A percentile compares a stretch with the other conserved stretches of the same genome.
Evolutionary conservation across 2,888 invertebrate species (phyloP).

Genomic region (Loripinus fragilis): DNA sequence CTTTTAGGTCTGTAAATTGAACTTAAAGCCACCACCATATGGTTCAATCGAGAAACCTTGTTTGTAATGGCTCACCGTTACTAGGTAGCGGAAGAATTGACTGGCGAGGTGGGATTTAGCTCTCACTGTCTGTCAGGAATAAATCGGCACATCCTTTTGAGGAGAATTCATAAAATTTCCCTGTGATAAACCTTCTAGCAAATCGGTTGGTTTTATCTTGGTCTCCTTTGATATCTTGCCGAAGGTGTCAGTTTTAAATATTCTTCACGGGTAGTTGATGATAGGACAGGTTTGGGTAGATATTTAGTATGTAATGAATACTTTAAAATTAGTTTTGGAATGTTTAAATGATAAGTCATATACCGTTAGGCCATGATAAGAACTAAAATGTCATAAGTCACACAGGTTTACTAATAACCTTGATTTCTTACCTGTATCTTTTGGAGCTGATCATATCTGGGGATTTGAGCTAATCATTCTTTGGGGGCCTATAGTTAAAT

Average conservation of each 20-base stretch:
- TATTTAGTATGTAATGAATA: slow-evolving; percentile 18
- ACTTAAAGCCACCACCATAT: slow-evolving; percentile 43
- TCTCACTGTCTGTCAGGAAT: slow-evolving; percentile 22
- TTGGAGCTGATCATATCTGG: too few species aligned
- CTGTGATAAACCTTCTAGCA: neutral
- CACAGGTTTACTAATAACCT: neutral
- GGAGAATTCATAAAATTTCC: slow-evolving; percentile 4
- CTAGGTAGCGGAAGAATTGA: slow-evolving; percentile 61
- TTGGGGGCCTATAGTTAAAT: too few species aligned
- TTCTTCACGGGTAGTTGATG: slow-evolving; percentile 16
- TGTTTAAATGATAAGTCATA: slow-evolving; percentile 14
- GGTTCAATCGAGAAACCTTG: slow-evolving; percentile 47
- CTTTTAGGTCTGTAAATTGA: slow-evolving; percentile 2
- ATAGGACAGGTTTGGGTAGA: slow-evolving; percentile 16
- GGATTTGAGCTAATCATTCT: too few species aligned
- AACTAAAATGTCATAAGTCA: slow-evolving; percentile 7
- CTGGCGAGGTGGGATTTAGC: slow-evolving; percentile 28
- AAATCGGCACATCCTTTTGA: slow-evolving; percentile 18
- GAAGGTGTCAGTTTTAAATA: slow-evolving; percentile 3
- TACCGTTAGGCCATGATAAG: slow-evolving; percentile 3
- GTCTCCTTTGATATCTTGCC: neutral
- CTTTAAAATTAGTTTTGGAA: slow-evolving; percentile 13
- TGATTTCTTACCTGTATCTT: too few species aligned
- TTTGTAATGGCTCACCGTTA: slow-evolving; percentile 59
- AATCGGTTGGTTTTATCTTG: neutral